Base-by-base conservation (phyloP, 2,113 vertebrate genomes). In the Seriola dumerili region DNA sequence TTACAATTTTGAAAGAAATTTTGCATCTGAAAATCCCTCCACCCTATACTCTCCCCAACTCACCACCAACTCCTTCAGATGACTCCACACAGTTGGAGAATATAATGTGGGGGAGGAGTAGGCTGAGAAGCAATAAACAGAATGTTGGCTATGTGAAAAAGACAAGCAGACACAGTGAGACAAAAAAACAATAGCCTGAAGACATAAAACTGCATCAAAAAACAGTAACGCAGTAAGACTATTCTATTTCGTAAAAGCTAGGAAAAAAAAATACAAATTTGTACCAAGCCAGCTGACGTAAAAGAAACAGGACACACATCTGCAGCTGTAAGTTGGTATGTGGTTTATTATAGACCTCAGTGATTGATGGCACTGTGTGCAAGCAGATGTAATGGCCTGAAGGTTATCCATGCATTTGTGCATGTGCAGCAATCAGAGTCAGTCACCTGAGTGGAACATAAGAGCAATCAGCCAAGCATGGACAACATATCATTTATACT, bases 11-110 rank as follows among this genome's bases (percentile, higher is more conserved):
- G 44, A 64, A 76, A 77, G 34, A 76, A 52, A 66, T 73, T 38
- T 68, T 66, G 34, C 62, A 38, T 69, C 48, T 80, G n/a, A 84
- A 82, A 79, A 83, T 55, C 76, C 21, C 62, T 79, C 75, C 70
- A 80, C 72, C 63, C 80, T 78, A 73, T 82, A 61, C 50, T 67
- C 52, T 82, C 42, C 64, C 76, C 48, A 50, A 52, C 46, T 85
- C 81, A 72, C 78, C 69, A 81, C 81, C 54, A 78, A 71, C 81
- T 88, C 63, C 83, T 89, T 70, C 78, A 78, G 79, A 86, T 91
- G 81, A 86, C 78, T 86, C 78, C 80, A 78, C 81, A 61, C 81
- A 81, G 89, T 85, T 88, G 84, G 82, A 78, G 63, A 71, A 88
- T 57, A 73, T 48, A 59, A 72, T 81, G 79, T 82, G 66, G 81